Base-by-base conservation (phyloP, 2,797 vertebrate genomes). In the Sebastes kiyomatsui region DNA sequence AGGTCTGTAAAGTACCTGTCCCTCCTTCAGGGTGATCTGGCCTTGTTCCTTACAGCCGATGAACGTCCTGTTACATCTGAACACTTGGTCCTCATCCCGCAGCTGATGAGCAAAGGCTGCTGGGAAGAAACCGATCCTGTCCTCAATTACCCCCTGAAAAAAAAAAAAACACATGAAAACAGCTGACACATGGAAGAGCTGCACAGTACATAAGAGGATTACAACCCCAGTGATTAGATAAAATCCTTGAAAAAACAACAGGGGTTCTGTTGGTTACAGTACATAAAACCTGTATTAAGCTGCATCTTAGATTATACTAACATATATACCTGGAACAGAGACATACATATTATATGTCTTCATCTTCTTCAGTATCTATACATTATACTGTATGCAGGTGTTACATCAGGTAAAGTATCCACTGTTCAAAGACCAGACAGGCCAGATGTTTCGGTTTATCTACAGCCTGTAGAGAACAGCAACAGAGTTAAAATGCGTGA, bases 41-140 rank as follows among this genome's bases (percentile, higher is more conserved):
- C 97, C 97, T 92, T 99, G 98, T 71, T 99, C 98, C 89, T 98
- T 98, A 90, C 97, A 98, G 82, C 98, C 98, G 9, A 96, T 97
- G 93, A 99, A 99, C 0, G 97, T 98, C 90, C 97, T 96, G 84
- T 94, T 94, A 88, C 98, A 99, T 82, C 96, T 95, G 92, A 97
- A 99, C 86, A 99, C 96, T 82, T 94, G 97, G 88, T 98, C 98
- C 13, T 96, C 96, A 0, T 94, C 89, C 59, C 91, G 96, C 77
- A 99, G 92, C 93, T 94, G 96, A 77, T 99, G 98, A 82, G 98
- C 97, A 80, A 97, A 99, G 82, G 98, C 96, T 81, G 98, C 96
- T 79, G 98, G 98, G 90, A 99, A 99, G 95, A 95, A 99, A 49
- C 98, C 98, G 46, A 97, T 96, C 91, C 97, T 96, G 92, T 99